Conservation (phyloP, 2,797 vertebrate species). For the Sebastes kiyomatsui region DNA sequence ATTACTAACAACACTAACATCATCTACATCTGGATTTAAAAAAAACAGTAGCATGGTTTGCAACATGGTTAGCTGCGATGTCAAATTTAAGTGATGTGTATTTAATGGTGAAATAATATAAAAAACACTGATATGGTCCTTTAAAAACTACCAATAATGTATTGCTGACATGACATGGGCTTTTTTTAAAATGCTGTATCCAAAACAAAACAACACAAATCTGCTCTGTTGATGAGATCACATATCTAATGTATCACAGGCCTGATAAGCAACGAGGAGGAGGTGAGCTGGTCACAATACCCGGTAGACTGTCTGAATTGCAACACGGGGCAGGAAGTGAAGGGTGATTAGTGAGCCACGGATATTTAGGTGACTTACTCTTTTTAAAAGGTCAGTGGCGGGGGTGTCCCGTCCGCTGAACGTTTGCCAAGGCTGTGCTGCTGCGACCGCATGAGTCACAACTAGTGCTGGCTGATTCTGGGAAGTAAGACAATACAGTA, state of each 20-base stretch:
- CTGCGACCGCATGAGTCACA: conserved; percentile 69
- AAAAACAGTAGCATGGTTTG: neutral
- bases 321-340: conserved; percentile 34
- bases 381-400: conserved; percentile 61
- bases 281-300: conserved; percentile 24
- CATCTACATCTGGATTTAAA: neutral
- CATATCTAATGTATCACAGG: neutral
- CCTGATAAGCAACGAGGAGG: conserved; percentile 13
- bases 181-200: neutral
- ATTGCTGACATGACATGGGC: neutral
- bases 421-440: conserved; percentile 23
- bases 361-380: conserved; percentile 61
- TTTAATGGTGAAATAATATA: neutral
- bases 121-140: neutral
- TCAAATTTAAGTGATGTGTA: neutral
- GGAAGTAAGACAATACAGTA: conserved; percentile 71
- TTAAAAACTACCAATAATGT: neutral
- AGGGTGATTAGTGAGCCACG: conserved; percentile 47
- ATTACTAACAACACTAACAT: too few relatives aligned
- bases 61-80: neutral
- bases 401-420: conserved; percentile 57
- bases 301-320: neutral
- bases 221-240: neutral
- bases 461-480: conserved; percentile 58
- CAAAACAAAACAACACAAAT: conserved; percentile 25